Evolutionary conservation across 2,888 invertebrate genomes (phyloP).

Genomic region (Achlya flavicornis): DNA sequence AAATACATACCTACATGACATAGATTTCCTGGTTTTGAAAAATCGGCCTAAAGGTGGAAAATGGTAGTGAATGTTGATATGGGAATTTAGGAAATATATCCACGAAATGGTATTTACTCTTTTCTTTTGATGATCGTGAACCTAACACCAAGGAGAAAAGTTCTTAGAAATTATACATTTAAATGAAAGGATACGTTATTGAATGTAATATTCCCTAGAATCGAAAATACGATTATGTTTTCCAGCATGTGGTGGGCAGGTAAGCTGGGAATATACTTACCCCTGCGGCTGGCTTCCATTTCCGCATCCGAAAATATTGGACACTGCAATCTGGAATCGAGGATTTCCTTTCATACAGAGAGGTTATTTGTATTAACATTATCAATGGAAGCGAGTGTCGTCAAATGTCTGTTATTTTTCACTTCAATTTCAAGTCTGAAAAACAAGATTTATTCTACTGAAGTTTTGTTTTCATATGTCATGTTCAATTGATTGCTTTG

Average conservation of each 20-base stretch:
- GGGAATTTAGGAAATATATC: too few relatives aligned
- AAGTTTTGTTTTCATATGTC: conserved; percentile 1
- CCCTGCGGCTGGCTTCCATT: conserved; percentile 1
- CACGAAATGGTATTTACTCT: too few relatives aligned
- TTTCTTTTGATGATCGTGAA: too few relatives aligned
- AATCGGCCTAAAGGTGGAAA: too few relatives aligned
- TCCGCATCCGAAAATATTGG: conserved; percentile 1
- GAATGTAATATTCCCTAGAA: background rate
- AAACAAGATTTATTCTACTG: conserved; percentile 4
- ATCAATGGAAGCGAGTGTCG: background rate
- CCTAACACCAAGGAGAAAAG: too few relatives aligned
- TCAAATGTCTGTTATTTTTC: background rate
- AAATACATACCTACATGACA: too few relatives aligned
- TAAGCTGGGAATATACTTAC: background rate
- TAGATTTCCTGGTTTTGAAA: too few relatives aligned
- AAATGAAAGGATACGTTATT: background rate
- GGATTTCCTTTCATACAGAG: background rate
- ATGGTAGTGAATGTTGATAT: too few relatives aligned
- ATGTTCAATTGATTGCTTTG: background rate
- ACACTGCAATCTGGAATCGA: background rate
- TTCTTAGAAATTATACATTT: too few relatives aligned
- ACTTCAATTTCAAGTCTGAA: background rate
- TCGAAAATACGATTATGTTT: conserved; percentile 1
- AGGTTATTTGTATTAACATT: background rate
- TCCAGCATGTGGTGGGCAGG: background rate